A percentile compares a stretch with the other conserved stretches of the same genome.
phyloP scores from a whole-genome alignment of 2,113 vertebrate genomes.

The Gallinago media region DNA sequence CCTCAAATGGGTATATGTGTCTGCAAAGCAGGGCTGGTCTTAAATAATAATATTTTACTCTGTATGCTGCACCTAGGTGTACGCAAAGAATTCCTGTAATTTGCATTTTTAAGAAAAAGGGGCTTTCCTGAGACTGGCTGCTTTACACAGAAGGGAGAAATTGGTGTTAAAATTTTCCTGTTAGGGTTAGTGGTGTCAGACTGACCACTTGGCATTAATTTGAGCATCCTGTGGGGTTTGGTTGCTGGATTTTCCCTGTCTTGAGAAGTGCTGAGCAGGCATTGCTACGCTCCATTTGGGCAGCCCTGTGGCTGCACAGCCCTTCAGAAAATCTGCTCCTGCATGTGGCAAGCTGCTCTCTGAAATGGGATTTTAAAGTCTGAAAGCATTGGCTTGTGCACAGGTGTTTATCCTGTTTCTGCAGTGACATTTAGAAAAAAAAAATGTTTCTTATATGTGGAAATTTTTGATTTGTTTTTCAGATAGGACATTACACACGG shows the following conservation, averaged over 20 bases:
- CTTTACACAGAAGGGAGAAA: neutral
- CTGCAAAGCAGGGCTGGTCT: neutral
- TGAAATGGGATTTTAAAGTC: neutral
- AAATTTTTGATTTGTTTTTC: neutral
- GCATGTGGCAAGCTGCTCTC: neutral
- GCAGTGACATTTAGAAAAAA: neutral
- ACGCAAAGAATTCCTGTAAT: neutral
- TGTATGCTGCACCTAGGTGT: neutral
- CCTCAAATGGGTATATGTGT: accelerated
- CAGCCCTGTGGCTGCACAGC: neutral
- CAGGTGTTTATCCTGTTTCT: neutral
- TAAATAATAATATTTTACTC: neutral
- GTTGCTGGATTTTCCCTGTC: neutral
- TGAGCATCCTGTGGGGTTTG: neutral
- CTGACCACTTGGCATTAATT: accelerated
- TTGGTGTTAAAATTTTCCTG: neutral
- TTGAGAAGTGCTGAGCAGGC: neutral
- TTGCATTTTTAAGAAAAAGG: neutral
- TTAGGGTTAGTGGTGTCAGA: neutral
- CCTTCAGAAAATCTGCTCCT: neutral
- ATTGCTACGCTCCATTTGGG: neutral
- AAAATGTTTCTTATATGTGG: neutral
- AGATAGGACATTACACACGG: neutral
- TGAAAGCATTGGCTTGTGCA: neutral
- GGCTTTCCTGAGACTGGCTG: neutral